Conservation (phyloP, 1,140 invertebrate genomes). For the Drosophila lacteicornis region DNA sequence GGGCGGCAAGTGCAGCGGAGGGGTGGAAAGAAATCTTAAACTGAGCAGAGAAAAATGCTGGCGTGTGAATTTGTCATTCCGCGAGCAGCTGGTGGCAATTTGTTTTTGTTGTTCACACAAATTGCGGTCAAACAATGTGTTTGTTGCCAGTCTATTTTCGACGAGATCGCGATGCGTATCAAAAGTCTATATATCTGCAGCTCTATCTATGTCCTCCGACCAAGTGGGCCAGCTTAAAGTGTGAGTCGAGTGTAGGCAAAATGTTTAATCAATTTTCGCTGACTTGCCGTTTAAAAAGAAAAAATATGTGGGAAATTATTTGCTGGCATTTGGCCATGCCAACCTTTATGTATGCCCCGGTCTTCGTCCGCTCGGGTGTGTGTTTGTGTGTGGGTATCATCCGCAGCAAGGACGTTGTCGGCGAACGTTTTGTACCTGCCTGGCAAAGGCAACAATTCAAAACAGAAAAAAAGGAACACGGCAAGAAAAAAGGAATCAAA, state of each 20-base stretch:
- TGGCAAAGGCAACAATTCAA: conserved; percentile 42
- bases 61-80: conserved; percentile 75
- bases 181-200: conserved; percentile 12
- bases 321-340: conserved; percentile 52
- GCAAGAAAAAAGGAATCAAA: conserved; percentile 72
- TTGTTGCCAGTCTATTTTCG: conserved; percentile 72
- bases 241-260: conserved; percentile 38
- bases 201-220: background rate
- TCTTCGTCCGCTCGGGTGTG: background rate
- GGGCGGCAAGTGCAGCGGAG: conserved; percentile 12
- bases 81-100: conserved; percentile 78
- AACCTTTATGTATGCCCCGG: conserved; percentile 25
- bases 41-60: conserved; percentile 47
- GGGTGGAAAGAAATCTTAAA: conserved; percentile 33
- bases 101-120: conserved; percentile 59
- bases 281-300: conserved; percentile 43
- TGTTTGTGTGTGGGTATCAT: conserved; percentile 34
- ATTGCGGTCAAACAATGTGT: conserved; percentile 81
- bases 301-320: conserved; percentile 45
- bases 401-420: conserved; percentile 68
- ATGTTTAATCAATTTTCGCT: conserved; percentile 78
- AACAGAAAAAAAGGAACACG: conserved; percentile 11
- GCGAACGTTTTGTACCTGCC: conserved; percentile 65
- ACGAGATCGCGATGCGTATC: conserved; percentile 42
- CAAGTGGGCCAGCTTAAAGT: conserved; percentile 19